These are phyloP conservation scores for Meganola albula DNA, from an alignment of 2,888 invertebrate genomes.

Conservation along the genomic window DNA sequence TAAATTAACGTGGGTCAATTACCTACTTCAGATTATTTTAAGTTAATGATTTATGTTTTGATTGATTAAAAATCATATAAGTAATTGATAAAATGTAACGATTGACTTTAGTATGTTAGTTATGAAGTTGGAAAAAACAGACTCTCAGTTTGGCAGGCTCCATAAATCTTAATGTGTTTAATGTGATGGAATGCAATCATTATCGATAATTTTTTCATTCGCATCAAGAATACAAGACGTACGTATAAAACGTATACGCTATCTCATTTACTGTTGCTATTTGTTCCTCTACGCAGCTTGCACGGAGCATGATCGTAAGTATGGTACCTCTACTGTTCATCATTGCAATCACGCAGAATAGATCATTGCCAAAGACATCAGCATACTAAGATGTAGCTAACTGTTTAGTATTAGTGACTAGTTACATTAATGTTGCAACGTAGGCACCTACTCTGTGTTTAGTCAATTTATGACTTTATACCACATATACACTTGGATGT, in stretches of 20 bases:
- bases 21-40: too few relatives aligned
- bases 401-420: too few relatives aligned
- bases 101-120: too few relatives aligned
- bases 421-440: too few relatives aligned
- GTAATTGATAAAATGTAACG: too few relatives aligned
- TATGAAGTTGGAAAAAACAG: too few relatives aligned
- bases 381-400: slow-evolving; percentile 48
- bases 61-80: too few relatives aligned
- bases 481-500: too few relatives aligned
- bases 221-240: slow-evolving; percentile 46
- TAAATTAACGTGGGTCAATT: slow-evolving; percentile 21
- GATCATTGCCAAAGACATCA: slow-evolving; percentile 20
- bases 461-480: too few relatives aligned
- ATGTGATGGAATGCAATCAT: slow-evolving; percentile 26
- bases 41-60: too few relatives aligned
- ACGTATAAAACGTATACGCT: slow-evolving; percentile 43
- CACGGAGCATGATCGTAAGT: slow-evolving; percentile 95
- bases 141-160: slow-evolving; percentile 23
- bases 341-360: slow-evolving; percentile 27
- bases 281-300: slow-evolving; percentile 85
- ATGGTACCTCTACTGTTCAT: slow-evolving; percentile 58
- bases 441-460: too few relatives aligned
- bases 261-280: slow-evolving; percentile 81
- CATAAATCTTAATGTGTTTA: slow-evolving; percentile 28
- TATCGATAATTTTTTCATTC: slow-evolving; percentile 39